Base-by-base conservation (phyloP, 2,888 invertebrate genomes). In the Parochlus steinenii region DNA sequence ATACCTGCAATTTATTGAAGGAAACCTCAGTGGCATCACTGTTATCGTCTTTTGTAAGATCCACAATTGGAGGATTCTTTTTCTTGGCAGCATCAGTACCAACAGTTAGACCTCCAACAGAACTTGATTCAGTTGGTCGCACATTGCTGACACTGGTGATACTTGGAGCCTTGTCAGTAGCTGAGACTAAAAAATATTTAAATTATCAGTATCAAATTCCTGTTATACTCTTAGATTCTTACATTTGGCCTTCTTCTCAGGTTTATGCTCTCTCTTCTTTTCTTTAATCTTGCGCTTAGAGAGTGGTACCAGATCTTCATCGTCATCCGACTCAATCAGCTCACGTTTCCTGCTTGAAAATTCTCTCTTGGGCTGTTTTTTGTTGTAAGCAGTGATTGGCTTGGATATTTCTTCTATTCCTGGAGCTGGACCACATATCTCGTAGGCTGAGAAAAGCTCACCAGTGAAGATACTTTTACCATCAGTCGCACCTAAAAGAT, bases 1-100 rank as follows among this genome's bases (percentile, higher is more conserved):
- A 60, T 74, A 74, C n/a, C n/a, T n/a, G n/a, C 37, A 80, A 54
- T 53, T 81, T 82, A 49, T 76, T 78, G 48, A 79, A 77, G 1
- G 78, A 71, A 3, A 82, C 72, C 54, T 83, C 82, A 28, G 71
- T 62, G 1, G 74, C 72, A 47, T 77, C 74, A 0, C 76, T 72
- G 1, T 68, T 61, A 12, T 72, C 72, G 12, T 73, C 73, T 35
- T 65, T 61, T 3, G 74, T 74, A 12, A 74, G 60, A 50, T 74
- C 74, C 0, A 73, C 72, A 7, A 73, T 62, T 4, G 67, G 56
- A 1, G 64, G 58, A 3, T 61, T 51, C 36, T 25, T 8, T 16
- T 35, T 22, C 29, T 51, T 51, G 41, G 63, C 63, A 2, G 67
- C 64, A 1, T 66, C 62, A 20, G 65, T 67, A 43, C 74, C 76